Evolutionary conservation across 2,113 vertebrate species (phyloP).

Genomic region (pig (Sus scrofa)): T2T-Sscrofa CM000827.6:67808001-67808500

Average conservation of each 20-base stretch:
- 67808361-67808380: not conserved
- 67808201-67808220: not conserved
- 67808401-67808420: not conserved
- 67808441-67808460: not conserved
- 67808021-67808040: not conserved
- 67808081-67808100: not conserved
- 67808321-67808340: not conserved
- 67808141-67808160: not conserved
- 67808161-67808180: not conserved
- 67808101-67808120: not conserved
- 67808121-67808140: not conserved
- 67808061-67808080: not conserved
- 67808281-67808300: not conserved
- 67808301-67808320: slow-evolving; percentile 5
- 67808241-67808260: not conserved
- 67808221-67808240: not conserved
- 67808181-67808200: not conserved
- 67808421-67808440: not conserved
- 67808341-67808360: not conserved
- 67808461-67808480: not conserved
- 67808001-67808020: not conserved
- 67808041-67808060: not conserved
- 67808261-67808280: not conserved
- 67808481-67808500: not conserved
- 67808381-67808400: not conserved